A percentile compares a stretch with the other conserved stretches of the same genome.
These are phyloP conservation scores for Threskiornis aethiopicus DNA, from an alignment of 2,797 vertebrate genomes.

Conservation along the genomic window DNA sequence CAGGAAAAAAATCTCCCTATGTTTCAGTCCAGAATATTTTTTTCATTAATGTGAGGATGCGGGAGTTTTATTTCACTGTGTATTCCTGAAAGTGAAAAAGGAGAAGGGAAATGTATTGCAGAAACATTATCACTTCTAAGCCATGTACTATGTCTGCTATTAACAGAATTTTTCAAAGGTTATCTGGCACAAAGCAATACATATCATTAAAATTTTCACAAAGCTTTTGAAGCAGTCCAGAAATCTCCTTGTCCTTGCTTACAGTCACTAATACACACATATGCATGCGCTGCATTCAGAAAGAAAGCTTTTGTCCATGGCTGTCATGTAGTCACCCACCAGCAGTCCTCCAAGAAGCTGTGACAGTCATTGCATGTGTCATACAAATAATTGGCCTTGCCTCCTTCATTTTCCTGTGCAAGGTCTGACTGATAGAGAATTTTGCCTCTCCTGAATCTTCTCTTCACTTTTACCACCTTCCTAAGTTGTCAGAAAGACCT, in stretches of 20 bases:
- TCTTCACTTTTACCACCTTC: not conserved
- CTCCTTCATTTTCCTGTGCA: not conserved
- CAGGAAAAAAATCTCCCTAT: not conserved
- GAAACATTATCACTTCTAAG: not conserved
- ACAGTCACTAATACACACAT: not conserved
- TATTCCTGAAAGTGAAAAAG: not conserved
- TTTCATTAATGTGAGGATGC: constrained; percentile 32
- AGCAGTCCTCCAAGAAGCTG: not conserved
- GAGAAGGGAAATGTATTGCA: not conserved
- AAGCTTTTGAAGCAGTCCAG: not conserved
- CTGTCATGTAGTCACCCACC: not conserved
- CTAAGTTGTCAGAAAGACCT: not conserved
- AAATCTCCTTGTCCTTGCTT: not conserved
- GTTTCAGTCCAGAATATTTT: not conserved
- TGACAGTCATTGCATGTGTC: not conserved
- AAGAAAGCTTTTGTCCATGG: not conserved
- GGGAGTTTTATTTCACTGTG: not conserved
- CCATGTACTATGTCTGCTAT: not conserved
- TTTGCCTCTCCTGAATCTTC: not conserved
- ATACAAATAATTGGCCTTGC: not conserved
- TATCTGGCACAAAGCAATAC: not conserved
- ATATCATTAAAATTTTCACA: not conserved
- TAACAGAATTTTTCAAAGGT: constrained; percentile 18
- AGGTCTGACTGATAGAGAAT: not conserved
- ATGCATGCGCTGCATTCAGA: not conserved